phyloP scores from a whole-genome alignment of 2,797 vertebrate species.

The Danionella dracula region DNA sequence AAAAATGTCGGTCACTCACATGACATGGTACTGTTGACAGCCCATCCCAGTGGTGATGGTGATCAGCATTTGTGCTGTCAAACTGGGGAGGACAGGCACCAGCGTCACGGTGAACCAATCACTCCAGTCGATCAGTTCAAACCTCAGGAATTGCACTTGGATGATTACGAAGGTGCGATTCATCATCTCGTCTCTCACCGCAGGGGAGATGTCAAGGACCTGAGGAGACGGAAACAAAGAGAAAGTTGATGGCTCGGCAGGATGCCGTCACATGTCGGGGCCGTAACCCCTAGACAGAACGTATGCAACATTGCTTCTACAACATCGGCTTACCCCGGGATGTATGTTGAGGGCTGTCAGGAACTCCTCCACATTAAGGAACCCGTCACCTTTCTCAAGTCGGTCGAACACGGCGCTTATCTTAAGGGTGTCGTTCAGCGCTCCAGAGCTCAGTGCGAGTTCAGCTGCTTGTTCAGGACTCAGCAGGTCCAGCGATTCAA shows the following conservation, averaged over 20 bases:
- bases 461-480: conserved; percentile 28
- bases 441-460: conserved; percentile 24
- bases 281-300: background rate
- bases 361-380: conserved; percentile 47
- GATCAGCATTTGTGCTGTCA: conserved; percentile 46
- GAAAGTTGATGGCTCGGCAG: background rate
- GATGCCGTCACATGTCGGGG: accelerated
- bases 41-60: conserved; percentile 4
- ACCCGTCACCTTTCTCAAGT: conserved; percentile 38
- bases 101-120: conserved; percentile 45
- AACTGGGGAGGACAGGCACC: conserved; percentile 45
- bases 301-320: background rate
- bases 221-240: background rate
- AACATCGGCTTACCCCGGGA: conserved; percentile 21
- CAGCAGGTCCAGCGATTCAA: conserved; percentile 18
- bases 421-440: conserved; percentile 20
- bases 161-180: conserved; percentile 48
- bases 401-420: conserved; percentile 42
- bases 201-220: background rate
- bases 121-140: conserved; percentile 29
- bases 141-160: conserved; percentile 20
- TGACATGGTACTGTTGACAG: conserved; percentile 50
- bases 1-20: conserved; percentile 42
- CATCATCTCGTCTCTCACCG: conserved; percentile 48
- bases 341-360: conserved; percentile 28